A percentile compares a stretch with the other conserved stretches of the same genome.
phyloP scores from a whole-genome alignment of 2,113 vertebrate species.

The Sardina pilchardus region DNA sequence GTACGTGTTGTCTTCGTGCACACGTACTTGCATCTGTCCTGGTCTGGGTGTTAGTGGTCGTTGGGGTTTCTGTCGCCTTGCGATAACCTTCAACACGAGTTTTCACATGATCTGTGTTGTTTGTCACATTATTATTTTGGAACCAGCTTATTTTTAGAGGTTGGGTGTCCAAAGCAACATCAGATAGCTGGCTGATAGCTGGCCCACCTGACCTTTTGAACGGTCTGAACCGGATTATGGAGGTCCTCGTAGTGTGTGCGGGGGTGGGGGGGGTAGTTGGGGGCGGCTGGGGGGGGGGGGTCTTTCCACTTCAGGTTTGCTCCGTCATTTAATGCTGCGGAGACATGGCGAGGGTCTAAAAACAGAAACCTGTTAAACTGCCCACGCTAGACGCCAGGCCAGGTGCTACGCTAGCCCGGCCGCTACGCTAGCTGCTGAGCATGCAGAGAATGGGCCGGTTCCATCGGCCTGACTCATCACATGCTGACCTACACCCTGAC shows the following conservation, averaged over 20 bases:
- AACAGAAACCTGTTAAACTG: not conserved
- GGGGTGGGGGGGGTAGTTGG: not conserved
- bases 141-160: not conserved
- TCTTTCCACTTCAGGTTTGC: not conserved
- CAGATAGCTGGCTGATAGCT: not conserved
- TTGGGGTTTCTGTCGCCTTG: not conserved
- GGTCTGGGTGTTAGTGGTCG: no score
- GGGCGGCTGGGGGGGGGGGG: not conserved
- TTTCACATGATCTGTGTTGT: not conserved
- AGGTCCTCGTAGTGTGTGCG: not conserved
- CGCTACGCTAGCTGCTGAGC: not conserved
- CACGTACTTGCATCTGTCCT: no score
- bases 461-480: not conserved
- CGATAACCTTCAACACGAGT: not conserved
- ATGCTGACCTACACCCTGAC: no score
- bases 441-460: not conserved
- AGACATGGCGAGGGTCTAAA: not conserved
- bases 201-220: not conserved
- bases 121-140: not conserved
- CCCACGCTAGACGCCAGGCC: not conserved
- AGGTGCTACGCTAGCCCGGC: not conserved
- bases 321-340: not conserved
- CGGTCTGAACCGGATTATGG: not conserved
- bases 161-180: not conserved
- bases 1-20: no score